These are phyloP conservation scores for Eustalomyia histrio DNA, from an alignment of 2,888 invertebrate genomes.

Conservation along the genomic window DNA sequence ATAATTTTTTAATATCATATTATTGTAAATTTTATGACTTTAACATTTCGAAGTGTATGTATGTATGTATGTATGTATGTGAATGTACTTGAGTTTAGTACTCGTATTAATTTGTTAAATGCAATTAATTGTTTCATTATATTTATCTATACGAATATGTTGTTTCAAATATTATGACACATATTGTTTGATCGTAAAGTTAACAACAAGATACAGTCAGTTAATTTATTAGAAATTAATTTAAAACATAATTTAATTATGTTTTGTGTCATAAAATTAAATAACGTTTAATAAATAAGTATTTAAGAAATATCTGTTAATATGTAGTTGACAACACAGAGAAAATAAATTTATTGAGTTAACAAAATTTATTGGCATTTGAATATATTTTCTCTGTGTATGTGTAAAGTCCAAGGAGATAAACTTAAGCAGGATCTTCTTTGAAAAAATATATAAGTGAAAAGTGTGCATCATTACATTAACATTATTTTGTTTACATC, in stretches of 20 bases:
- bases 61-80: background rate
- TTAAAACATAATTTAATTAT: slow-evolving; percentile 43
- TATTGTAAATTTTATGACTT: slow-evolving; percentile 47
- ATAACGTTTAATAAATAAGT: background rate
- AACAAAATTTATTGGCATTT: too few relatives aligned
- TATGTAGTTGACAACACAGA: too few relatives aligned
- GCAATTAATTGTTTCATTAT: slow-evolving; percentile 59
- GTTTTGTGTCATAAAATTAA: background rate
- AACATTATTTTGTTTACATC: too few relatives aligned
- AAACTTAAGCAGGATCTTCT: too few relatives aligned
- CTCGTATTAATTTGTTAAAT: slow-evolving; percentile 64
- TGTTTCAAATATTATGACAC: slow-evolving; percentile 25
- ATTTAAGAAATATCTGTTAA: too few relatives aligned
- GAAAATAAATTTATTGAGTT: background rate
- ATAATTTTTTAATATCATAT: slow-evolving; percentile 36
- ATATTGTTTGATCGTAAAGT: slow-evolving; percentile 56
- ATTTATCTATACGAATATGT: slow-evolving; percentile 3
- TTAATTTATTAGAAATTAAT: slow-evolving; percentile 45
- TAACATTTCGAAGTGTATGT: background rate
- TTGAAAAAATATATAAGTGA: too few relatives aligned
- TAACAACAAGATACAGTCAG: slow-evolving; percentile 42
- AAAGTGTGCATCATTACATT: too few relatives aligned
- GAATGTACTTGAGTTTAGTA: slow-evolving; percentile 9
- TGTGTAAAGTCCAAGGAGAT: too few relatives aligned
- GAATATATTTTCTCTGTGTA: too few relatives aligned